Evolutionary conservation across 2,888 invertebrate species (phyloP).

Genomic region (Cantharis flavilabris): DNA sequence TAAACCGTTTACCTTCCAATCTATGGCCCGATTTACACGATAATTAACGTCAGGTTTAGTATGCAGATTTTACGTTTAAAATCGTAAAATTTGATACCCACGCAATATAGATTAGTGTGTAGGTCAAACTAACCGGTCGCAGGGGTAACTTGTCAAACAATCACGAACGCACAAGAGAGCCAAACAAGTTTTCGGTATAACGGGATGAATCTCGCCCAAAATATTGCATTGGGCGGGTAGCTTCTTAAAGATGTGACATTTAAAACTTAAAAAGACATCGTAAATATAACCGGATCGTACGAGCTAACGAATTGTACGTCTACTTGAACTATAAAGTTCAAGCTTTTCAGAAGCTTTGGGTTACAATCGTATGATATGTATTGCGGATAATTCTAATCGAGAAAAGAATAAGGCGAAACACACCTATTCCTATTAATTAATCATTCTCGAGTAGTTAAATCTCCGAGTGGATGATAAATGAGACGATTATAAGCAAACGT

Average conservation of each 20-base stretch:
- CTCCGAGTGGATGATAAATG: background rate
- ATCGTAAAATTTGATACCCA: conserved; percentile 26
- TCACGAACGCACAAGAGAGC: conserved; percentile 20
- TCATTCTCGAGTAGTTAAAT: background rate
- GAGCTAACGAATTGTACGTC: conserved; percentile 24
- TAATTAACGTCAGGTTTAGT: conserved; percentile 18
- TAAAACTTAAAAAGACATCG: conserved; percentile 34
- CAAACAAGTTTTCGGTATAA: background rate
- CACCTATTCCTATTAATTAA: background rate
- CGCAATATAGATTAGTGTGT: conserved; percentile 26
- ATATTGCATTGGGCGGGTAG: conserved; percentile 7
- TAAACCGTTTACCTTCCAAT: background rate
- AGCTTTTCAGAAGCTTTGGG: background rate
- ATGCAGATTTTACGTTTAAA: conserved; percentile 14
- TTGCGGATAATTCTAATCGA: background rate
- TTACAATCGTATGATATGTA: background rate
- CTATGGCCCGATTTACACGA: background rate
- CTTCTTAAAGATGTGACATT: conserved; percentile 28
- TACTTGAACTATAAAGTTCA: conserved; percentile 27
- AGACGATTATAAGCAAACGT: background rate
- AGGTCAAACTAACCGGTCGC: conserved; percentile 27
- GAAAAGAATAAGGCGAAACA: background rate
- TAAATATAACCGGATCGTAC: conserved; percentile 30
- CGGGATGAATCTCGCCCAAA: background rate
- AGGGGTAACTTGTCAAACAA: conserved; percentile 30